Evolutionary conservation across 1,140 invertebrate genomes (phyloP), one percentile per base, ranked within the genome.

Genomic region (Stegodyphus dumicola): DNA sequence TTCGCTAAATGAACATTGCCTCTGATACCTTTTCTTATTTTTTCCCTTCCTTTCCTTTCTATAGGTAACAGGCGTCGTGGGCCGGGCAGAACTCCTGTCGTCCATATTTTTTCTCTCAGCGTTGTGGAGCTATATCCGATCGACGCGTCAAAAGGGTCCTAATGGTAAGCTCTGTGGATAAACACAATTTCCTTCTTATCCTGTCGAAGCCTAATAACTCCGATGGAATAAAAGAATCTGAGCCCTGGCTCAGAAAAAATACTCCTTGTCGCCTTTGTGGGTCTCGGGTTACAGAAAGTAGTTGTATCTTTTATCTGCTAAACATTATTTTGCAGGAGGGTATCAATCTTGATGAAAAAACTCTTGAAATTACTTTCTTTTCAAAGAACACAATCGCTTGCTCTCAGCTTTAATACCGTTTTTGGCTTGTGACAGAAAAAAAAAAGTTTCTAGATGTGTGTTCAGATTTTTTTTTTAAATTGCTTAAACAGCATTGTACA

Each of bases 31-130:
- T 13, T 53, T 67, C 66, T 87, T 84, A 11, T 56, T 60, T 77
- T 17, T 52, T 80, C 10, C 92, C 98, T 92, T 98, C 75, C 54
- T 71, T 83, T 33, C 48, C 75, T 9, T 60, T 60, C 6, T n/a
- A 75, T 92, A 97, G 96, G 87, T 88, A 13, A 88, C 88, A 54
- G 97, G 98, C 85, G 96, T 99, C 66, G 98, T 99, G 49, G 98
- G 98, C 67, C 93, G 98, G 90, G 98, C 98, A 64, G 98, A 99
- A 92, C 95, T 96, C 88, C 92, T 99, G 87, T 98, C 97, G 10
- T 97, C 97, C 1, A 93, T 98, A 66, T 99, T 98, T 92, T 98
- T 97, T 90, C 92, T 99, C 77, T 94, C 93, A 65, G 95, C 97
- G 71, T 94, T 99, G 6, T 71, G n/a, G 18, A 53, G 17, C 7